Conservation (phyloP, 2,888 invertebrate genomes). For the Iphiclides podalirius region DNA sequence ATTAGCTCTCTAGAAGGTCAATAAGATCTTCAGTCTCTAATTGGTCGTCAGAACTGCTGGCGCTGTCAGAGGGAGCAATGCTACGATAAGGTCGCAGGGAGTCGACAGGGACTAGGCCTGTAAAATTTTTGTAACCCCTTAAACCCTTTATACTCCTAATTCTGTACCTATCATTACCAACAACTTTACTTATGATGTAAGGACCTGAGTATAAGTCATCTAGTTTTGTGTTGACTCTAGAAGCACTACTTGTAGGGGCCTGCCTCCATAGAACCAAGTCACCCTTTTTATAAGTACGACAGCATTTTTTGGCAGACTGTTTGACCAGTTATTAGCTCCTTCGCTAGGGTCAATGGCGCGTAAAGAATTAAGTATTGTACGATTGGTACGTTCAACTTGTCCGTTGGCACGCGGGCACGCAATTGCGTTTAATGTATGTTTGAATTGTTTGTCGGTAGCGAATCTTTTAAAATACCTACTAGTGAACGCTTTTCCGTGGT, state of each 20-base stretch:
- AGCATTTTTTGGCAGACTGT: constrained; percentile 29
- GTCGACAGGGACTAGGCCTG: too few species aligned
- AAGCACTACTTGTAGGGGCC: constrained; percentile 24
- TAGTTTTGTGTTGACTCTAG: constrained; percentile 29
- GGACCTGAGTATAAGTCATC: constrained; percentile 34
- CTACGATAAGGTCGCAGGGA: too few species aligned
- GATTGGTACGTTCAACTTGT: constrained; percentile 34
- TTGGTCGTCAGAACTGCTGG: too few species aligned
- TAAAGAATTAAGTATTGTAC: constrained; percentile 30
- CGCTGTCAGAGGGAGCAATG: too few species aligned
- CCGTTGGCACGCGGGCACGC: constrained; percentile 33
- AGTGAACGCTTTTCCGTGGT: too few species aligned
- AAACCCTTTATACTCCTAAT: too few species aligned
- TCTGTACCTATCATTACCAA: too few species aligned
- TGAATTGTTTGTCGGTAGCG: constrained; percentile 29
- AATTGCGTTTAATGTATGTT: constrained; percentile 29
- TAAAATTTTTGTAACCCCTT: too few species aligned
- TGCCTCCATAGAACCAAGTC: constrained; percentile 30
- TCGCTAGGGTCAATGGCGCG: constrained; percentile 29
- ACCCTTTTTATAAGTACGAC: constrained; percentile 28
- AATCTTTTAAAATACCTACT: constrained; percentile 32
- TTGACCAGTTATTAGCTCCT: constrained; percentile 34
- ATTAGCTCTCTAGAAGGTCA: too few species aligned
- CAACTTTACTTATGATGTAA: background rate
- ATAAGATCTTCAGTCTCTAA: too few species aligned